Evolutionary conservation across 2,888 invertebrate species (phyloP), one percentile per base, ranked within the genome.

Genomic region (Caprella mutica): DNA sequence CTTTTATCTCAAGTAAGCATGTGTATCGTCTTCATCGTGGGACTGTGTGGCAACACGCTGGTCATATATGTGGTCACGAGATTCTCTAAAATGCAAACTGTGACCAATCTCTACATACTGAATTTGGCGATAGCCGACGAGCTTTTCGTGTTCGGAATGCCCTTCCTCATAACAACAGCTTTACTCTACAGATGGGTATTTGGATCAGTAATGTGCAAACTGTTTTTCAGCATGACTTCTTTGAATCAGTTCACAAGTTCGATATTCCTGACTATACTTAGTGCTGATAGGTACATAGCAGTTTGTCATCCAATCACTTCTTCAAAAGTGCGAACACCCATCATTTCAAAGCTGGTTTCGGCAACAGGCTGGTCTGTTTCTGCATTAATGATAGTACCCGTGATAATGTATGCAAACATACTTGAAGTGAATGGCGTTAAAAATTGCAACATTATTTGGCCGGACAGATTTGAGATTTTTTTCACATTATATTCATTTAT

Each of bases 31-130:
- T 91, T 88, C 72, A 77, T 91, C 27, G 81, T 89, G 14, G 92
- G 92, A 0, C 77, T 92, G 1, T 81, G 88, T 19, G 92, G 91
- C 30, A 92, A 92, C 74, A 86, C 89, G 0, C 76, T 92, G 52
- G 91, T 92, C 65, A 90, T 91, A 69, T 90, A 90, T 74, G 90
- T 90, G 30, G 76, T 78, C 12, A 75, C 87, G 46, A 80, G 91
- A 43, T 92, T 87, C 75, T 87, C 88, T 57, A 91, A 91, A 74
- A 92, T 92, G 91, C 90, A 92, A 72, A 92, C 91, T 0, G 90
- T 92, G 39, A 92, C 92, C 65, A 92, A 92, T 71, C 86, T 88
- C 80, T 92, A 91, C 74, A 91, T 92, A 67, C 68, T 73, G n/a
- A 92, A 92, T 73, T 74, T 92, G 67, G 92, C 92, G 19, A 84